Conservation (phyloP, 2,888 invertebrate species). For the Augochlorella aurata region DNA sequence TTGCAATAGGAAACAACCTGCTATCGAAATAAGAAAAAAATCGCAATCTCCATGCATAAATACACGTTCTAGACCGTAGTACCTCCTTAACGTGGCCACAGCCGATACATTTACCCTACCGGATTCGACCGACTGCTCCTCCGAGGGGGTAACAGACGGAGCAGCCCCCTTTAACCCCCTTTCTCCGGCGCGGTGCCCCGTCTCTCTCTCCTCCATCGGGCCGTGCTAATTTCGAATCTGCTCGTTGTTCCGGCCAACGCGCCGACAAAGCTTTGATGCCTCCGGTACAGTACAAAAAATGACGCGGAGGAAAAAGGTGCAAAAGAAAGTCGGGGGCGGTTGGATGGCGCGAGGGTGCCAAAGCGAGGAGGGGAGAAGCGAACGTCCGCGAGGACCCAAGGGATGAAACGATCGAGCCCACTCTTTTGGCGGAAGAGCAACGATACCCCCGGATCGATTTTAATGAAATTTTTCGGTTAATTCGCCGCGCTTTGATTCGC, state of each 20-base stretch:
- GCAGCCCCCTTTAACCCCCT: not conserved
- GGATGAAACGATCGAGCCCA: constrained; percentile 18
- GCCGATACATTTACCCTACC: not conserved
- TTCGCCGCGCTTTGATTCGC: constrained; percentile 50
- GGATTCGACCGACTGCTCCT: constrained; percentile 50
- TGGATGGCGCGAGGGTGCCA: not conserved
- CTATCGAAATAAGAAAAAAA: too few relatives aligned
- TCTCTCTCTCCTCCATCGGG: constrained; percentile 62
- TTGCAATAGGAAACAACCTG: too few relatives aligned
- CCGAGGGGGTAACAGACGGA: constrained; percentile 1
- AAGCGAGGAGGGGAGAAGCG: not conserved
- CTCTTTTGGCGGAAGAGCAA: not conserved
- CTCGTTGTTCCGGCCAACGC: constrained; percentile 74
- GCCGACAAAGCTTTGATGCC: constrained; percentile 73
- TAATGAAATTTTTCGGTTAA: constrained; percentile 16
- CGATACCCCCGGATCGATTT: constrained; percentile 7
- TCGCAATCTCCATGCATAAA: too few relatives aligned
- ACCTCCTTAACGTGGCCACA: too few relatives aligned
- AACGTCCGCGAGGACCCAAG: not conserved
- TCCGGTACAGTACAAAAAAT: constrained; percentile 56
- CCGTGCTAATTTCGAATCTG: constrained; percentile 73
- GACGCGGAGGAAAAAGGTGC: constrained; percentile 8
- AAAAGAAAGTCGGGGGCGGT: not conserved
- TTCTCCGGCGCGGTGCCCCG: constrained; percentile 14
- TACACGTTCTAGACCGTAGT: too few relatives aligned